Conservation (phyloP, 2,797 vertebrate genomes). For the Sardinella longiceps region DNA sequence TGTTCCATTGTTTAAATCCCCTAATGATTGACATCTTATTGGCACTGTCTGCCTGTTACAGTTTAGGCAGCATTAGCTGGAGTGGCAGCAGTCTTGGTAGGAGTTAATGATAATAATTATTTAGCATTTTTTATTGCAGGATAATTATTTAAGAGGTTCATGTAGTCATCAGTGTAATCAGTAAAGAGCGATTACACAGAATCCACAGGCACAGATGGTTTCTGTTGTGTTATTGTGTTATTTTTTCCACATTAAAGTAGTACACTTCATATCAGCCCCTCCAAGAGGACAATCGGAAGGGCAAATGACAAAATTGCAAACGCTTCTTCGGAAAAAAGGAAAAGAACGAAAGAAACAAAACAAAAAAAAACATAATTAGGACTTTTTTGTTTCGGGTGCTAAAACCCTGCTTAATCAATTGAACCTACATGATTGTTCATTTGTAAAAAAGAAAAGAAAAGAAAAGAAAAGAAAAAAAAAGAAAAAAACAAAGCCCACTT, state of each 20-base stretch:
- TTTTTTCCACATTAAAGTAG: constrained; percentile 67
- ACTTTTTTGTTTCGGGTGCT: constrained; percentile 42
- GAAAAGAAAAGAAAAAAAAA: constrained; percentile 51
- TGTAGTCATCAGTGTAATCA: constrained; percentile 84
- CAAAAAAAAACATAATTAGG: constrained; percentile 47
- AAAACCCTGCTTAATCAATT: constrained; percentile 48
- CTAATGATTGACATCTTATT: constrained; percentile 59
- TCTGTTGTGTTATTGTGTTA: constrained; percentile 54
- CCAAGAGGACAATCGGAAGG: constrained; percentile 63
- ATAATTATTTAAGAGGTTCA: constrained; percentile 87
- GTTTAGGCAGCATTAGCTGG: constrained; percentile 73
- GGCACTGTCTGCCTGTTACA: constrained; percentile 68
- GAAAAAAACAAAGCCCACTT: constrained; percentile 37
- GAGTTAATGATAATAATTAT: constrained; percentile 87
- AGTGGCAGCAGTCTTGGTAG: constrained; percentile 81
- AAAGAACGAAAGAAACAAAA: neutral
- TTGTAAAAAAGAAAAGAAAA: neutral
- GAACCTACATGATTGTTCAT: constrained; percentile 39
- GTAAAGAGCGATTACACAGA: constrained; percentile 85
- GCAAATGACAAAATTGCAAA: constrained; percentile 70
- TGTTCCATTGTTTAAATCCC: constrained; percentile 51
- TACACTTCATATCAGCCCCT: constrained; percentile 57
- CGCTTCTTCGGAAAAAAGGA: constrained; percentile 52
- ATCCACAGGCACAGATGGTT: constrained; percentile 81
- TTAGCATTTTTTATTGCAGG: constrained; percentile 78